These are phyloP conservation scores for Aselliscus stoliczkanus DNA, from an alignment of 2,797 vertebrate species.

Conservation along the genomic window DNA sequence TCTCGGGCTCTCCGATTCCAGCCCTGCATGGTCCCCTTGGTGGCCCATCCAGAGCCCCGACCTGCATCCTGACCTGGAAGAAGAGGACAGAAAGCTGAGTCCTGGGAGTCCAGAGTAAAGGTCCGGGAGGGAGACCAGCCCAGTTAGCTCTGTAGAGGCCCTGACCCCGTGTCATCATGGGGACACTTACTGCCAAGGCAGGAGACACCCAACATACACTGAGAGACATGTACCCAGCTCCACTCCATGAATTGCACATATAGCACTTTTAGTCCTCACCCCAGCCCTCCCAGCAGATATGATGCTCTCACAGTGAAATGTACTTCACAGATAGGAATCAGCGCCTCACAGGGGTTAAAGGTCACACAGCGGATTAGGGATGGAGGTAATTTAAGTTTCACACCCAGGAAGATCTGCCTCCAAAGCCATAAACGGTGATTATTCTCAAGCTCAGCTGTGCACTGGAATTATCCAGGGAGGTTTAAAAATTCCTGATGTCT, in stretches of 20 bases:
- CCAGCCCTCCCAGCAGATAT: no score
- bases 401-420: background rate
- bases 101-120: background rate
- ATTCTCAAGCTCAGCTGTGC: background rate
- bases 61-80: constrained; percentile 60
- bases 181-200: background rate
- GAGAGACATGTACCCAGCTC: background rate
- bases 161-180: background rate
- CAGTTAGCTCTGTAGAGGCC: background rate
- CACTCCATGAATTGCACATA: accelerated
- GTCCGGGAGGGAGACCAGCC: background rate
- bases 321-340: background rate
- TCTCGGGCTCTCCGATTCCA: constrained; percentile 55
- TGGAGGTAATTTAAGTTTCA: background rate
- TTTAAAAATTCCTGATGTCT: background rate
- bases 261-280: background rate
- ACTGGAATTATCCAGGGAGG: background rate
- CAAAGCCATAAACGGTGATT: background rate
- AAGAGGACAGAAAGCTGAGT: background rate
- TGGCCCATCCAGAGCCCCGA: background rate
- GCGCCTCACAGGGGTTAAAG: background rate
- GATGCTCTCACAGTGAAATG: background rate
- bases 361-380: background rate
- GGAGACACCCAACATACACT: background rate
- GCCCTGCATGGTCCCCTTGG: background rate